Evolutionary conservation across 2,113 vertebrate genomes (phyloP), one percentile per base, ranked within the genome.

Genomic region (Menura novaehollandiae): DNA sequence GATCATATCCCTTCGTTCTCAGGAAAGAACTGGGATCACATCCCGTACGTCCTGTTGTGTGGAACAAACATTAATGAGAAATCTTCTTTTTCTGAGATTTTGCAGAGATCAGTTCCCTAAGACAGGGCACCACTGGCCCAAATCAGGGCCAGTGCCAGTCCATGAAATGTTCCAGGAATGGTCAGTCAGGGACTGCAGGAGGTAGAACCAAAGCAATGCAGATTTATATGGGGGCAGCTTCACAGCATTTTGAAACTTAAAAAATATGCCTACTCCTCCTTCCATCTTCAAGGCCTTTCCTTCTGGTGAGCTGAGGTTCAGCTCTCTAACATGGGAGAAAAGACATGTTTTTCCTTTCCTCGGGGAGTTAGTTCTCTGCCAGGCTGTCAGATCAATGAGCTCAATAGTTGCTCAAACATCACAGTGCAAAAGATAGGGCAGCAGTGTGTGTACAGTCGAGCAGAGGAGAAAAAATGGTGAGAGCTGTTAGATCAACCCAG

Each of bases 161-260:
- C 2, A 1, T 9, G 0, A 85, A 63, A 44, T 37, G 3, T 56
- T 55, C 12, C n/a, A 56, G 44, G 6, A 73, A 46, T 0, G 1
- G 23, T 58, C 28, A 11, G 10, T 62, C 49, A 43, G 24, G 19
- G 10, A 49, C 26, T 49, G 13, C 11, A 79, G 15, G 41, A 59
- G 2, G 9, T 33, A 66, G n/a, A 27, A 73, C 13, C 15, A 90
- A 83, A 79, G 12, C 27, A 69, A 35, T n/a, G 15, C 32, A 79
- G 3, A 23, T 39, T 72, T 88, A 33, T 23, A 21, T 11, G 22
- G 20, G 3, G 32, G 9, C 28, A 80, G 17, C 12, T 52, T 52
- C 41, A 80, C 37, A 56, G 18, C 9, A 24, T 30, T 69, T 73
- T 84, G 35, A 66, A 71, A 44, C 12, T 22, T 41, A 8, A 73